Evolutionary conservation across 2,113 vertebrate genomes (phyloP).

Genomic region (Rhombomys opimus): DNA sequence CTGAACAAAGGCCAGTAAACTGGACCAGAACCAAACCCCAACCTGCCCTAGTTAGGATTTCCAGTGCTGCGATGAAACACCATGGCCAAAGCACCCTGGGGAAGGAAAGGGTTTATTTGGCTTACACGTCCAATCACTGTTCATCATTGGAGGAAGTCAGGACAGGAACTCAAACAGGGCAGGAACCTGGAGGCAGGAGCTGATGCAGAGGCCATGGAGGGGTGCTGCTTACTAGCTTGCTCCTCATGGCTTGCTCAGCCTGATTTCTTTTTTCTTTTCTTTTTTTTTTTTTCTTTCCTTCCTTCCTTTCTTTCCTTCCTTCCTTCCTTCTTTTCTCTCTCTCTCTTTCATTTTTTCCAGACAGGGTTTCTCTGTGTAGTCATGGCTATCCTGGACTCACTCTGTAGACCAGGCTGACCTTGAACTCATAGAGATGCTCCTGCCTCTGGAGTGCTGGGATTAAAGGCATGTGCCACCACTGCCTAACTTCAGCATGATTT

Average conservation of each 20-base stretch:
- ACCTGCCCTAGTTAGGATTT: background rate
- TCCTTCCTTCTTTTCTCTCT: too few species aligned
- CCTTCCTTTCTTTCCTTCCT: too few species aligned
- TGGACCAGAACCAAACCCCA: accelerated
- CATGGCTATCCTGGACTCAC: too few species aligned
- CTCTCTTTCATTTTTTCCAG: too few species aligned
- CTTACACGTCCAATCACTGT: background rate
- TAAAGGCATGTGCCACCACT: too few species aligned
- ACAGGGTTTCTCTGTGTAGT: too few species aligned
- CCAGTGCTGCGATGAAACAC: background rate
- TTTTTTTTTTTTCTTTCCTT: too few species aligned
- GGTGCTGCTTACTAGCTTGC: background rate
- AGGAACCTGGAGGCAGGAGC: background rate
- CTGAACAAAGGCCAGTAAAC: background rate
- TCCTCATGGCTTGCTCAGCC: background rate
- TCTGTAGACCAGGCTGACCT: too few species aligned
- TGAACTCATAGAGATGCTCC: too few species aligned
- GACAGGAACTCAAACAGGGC: background rate
- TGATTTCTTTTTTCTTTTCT: too few species aligned
- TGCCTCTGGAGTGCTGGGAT: too few species aligned
- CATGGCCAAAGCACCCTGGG: background rate
- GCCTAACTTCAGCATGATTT: background rate
- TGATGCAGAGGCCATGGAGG: background rate
- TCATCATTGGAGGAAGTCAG: background rate
- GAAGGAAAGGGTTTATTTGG: background rate